Percentiles rank a stretch among this genome's conserved stretches.
These are phyloP conservation scores for Falco peregrinus DNA, from an alignment of 2,797 vertebrate genomes.

Conservation along the genomic window DNA sequence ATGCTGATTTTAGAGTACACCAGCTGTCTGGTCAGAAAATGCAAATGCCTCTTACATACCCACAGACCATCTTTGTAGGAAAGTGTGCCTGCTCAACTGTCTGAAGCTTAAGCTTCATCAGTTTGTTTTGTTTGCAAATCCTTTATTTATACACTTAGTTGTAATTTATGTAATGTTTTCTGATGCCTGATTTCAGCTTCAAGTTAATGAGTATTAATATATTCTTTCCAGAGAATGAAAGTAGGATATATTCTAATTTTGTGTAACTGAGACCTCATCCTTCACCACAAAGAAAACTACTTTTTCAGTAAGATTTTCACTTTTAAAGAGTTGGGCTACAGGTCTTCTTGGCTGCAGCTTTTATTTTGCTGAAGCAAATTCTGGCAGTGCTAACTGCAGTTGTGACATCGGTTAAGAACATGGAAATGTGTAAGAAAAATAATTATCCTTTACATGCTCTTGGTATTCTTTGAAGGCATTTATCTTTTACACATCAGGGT, in stretches of 20 bases:
- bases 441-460: conserved; percentile 5
- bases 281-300: conserved; percentile 16
- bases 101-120: neutral
- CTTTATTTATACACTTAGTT: neutral
- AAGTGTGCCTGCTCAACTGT: neutral
- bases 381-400: neutral
- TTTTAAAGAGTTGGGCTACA: neutral
- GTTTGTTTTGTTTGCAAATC: conserved; percentile 4
- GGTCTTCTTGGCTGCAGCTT: neutral
- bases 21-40: conserved; percentile 3
- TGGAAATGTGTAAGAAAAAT: conserved; percentile 27
- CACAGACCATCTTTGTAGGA: neutral
- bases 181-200: conserved; percentile 5
- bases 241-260: neutral
- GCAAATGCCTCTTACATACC: neutral
- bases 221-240: conserved; percentile 13
- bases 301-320: neutral
- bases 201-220: conserved; percentile 11
- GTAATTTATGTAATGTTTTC: conserved; percentile 13
- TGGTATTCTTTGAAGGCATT: conserved; percentile 41
- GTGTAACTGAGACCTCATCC: neutral
- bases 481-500: conserved; percentile 35
- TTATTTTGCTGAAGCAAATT: neutral
- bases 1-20: neutral
- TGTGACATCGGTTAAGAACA: neutral